Evolutionary conservation across 2,888 invertebrate genomes (phyloP).

Genomic region (Melitaea athalia): DNA sequence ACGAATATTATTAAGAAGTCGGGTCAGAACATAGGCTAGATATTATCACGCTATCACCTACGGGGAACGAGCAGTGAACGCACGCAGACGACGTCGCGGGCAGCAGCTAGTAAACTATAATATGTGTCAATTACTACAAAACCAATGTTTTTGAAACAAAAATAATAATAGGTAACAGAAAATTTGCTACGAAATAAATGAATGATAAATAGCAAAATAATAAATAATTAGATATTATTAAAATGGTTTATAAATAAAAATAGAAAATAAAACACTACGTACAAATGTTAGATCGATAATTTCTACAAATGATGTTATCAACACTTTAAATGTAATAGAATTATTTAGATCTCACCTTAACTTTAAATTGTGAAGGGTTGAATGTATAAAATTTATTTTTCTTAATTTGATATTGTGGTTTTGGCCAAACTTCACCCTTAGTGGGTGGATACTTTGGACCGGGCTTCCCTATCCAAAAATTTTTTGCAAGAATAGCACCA

Average conservation of each 20-base stretch:
- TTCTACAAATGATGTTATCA: slow-evolving; percentile 7
- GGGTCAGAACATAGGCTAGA: too few relatives aligned
- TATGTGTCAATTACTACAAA: too few relatives aligned
- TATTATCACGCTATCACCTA: too few relatives aligned
- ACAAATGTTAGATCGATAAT: slow-evolving; percentile 26
- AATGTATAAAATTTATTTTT: slow-evolving; percentile 66
- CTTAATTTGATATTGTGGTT: slow-evolving; percentile 79
- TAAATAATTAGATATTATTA: background rate
- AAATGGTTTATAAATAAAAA: background rate
- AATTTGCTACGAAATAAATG: background rate
- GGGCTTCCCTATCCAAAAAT: slow-evolving; percentile 52
- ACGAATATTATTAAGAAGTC: too few relatives aligned
- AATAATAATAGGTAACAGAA: too few relatives aligned
- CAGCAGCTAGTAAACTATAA: too few relatives aligned
- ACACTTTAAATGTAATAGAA: background rate
- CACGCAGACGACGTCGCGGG: too few relatives aligned
- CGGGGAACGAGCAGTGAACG: too few relatives aligned
- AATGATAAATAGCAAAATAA: background rate
- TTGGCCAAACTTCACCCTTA: slow-evolving; percentile 87
- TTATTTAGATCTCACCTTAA: slow-evolving; percentile 63
- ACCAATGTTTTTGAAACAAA: too few relatives aligned
- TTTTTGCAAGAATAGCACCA: slow-evolving; percentile 14
- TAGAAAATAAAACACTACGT: too few relatives aligned
- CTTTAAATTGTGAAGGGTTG: slow-evolving; percentile 70
- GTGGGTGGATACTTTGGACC: slow-evolving; percentile 81